Evolutionary conservation across 1,140 invertebrate genomes (phyloP).

Genomic region (Cydia strobilella): DNA sequence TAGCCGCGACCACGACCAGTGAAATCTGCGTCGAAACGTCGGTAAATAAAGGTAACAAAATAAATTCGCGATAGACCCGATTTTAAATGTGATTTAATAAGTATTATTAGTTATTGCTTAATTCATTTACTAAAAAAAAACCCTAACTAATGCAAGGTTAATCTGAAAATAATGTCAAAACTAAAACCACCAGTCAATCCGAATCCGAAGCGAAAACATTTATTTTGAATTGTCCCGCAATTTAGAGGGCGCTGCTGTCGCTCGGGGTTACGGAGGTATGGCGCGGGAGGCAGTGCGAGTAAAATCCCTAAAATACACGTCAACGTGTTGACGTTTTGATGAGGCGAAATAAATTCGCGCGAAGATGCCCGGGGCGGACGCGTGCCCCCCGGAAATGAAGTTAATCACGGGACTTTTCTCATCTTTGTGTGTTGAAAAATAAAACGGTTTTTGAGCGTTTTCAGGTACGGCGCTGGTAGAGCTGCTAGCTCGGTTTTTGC

Average conservation of each 20-base stretch:
- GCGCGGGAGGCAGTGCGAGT: conserved; percentile 51
- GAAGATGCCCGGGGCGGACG: conserved; percentile 52
- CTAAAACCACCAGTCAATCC: conserved; percentile 66
- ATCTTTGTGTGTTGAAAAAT: conserved; percentile 44
- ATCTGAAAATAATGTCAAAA: conserved; percentile 38
- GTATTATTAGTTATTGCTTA: no score
- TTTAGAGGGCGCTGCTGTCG: conserved; percentile 53
- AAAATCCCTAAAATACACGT: conserved; percentile 75
- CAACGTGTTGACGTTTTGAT: conserved; percentile 78
- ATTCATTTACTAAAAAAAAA: no score
- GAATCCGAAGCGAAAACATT: conserved; percentile 72
- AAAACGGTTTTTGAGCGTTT: conserved; percentile 32
- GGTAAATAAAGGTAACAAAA: no score
- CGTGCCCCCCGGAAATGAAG: conserved; percentile 73
- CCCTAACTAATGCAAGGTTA: background rate
- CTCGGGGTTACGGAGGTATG: conserved; percentile 34
- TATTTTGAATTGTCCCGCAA: conserved; percentile 53
- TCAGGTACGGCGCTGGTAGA: background rate
- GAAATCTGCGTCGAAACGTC: no score
- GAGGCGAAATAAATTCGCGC: conserved; percentile 74
- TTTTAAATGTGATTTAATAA: no score
- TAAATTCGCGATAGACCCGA: no score
- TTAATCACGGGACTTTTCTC: conserved; percentile 59
- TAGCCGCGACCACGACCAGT: no score
- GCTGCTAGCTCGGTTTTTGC: background rate